phyloP scores from a whole-genome alignment of 2,113 vertebrate species.

The Platysternon megacephalum region DNA sequence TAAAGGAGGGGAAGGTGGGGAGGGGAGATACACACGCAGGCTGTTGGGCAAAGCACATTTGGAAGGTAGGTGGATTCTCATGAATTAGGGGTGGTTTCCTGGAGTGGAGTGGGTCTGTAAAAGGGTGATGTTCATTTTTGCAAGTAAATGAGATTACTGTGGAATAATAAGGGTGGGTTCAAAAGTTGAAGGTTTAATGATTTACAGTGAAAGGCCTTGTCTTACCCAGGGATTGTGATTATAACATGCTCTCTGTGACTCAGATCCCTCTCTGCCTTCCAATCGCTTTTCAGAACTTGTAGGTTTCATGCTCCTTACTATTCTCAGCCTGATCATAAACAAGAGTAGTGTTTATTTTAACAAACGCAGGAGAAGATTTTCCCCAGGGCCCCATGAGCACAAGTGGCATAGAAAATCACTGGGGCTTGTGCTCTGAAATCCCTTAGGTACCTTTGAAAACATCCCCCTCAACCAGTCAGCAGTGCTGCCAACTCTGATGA shows the following conservation, averaged over 20 bases:
- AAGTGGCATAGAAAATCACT: not conserved
- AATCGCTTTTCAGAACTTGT: not conserved
- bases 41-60: not conserved
- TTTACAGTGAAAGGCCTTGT: not conserved
- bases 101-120: not conserved
- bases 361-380: not conserved
- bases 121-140: not conserved
- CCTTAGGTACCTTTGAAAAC: not conserved
- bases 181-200: not conserved
- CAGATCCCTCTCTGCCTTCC: not conserved
- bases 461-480: not conserved
- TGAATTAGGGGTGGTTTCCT: not conserved
- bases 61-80: not conserved
- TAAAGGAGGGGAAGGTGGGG: no score
- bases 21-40: fast-evolving
- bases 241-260: not conserved
- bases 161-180: not conserved
- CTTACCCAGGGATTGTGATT: not conserved
- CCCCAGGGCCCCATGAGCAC: not conserved
- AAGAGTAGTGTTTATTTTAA: not conserved
- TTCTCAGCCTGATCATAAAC: not conserved
- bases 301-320: not conserved
- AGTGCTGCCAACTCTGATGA: not conserved
- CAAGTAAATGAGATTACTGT: not conserved
- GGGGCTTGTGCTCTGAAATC: not conserved